These are phyloP conservation scores for Dermolepida albohirtum DNA, from an alignment of 2,888 invertebrate species.

Conservation along the genomic window DNA sequence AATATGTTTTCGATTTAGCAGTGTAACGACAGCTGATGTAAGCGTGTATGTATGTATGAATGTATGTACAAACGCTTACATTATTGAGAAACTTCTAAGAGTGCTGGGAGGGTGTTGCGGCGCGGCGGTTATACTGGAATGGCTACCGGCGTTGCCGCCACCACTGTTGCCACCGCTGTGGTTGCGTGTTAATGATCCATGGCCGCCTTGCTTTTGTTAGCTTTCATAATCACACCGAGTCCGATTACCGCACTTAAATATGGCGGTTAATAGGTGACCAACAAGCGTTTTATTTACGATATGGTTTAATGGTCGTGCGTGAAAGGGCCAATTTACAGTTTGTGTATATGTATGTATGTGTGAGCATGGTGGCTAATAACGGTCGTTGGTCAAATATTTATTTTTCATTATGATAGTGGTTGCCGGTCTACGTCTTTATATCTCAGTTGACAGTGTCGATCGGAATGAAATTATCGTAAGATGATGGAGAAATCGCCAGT, in stretches of 20 bases:
- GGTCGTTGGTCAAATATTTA: slow-evolving; percentile 36
- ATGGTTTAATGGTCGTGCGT: slow-evolving; percentile 45
- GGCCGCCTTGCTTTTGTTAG: slow-evolving; percentile 50
- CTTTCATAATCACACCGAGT: slow-evolving; percentile 48
- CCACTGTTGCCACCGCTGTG: slow-evolving; percentile 45
- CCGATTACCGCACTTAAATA: slow-evolving; percentile 47
- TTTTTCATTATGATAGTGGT: slow-evolving; percentile 33
- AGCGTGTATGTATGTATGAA: too few relatives aligned
- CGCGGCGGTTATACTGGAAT: slow-evolving; percentile 26
- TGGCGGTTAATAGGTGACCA: slow-evolving; percentile 46
- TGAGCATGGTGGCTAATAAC: slow-evolving; percentile 23
- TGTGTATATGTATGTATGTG: neutral
- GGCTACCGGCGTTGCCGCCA: slow-evolving; percentile 37
- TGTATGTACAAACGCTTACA: neutral
- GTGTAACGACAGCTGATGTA: too few relatives aligned
- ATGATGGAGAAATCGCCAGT: neutral
- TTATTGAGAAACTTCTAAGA: slow-evolving; percentile 1
- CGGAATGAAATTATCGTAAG: slow-evolving; percentile 5
- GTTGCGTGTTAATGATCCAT: slow-evolving; percentile 51
- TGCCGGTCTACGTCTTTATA: slow-evolving; percentile 26
- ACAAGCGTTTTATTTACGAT: slow-evolving; percentile 46
- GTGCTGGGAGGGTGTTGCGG: slow-evolving; percentile 10
- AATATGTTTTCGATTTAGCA: too few relatives aligned
- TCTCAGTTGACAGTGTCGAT: slow-evolving; percentile 12
- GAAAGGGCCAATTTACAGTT: slow-evolving; percentile 37